These are phyloP conservation scores for Thamnophis elegans DNA, from an alignment of 2,797 vertebrate species.

Conservation along the genomic window DNA sequence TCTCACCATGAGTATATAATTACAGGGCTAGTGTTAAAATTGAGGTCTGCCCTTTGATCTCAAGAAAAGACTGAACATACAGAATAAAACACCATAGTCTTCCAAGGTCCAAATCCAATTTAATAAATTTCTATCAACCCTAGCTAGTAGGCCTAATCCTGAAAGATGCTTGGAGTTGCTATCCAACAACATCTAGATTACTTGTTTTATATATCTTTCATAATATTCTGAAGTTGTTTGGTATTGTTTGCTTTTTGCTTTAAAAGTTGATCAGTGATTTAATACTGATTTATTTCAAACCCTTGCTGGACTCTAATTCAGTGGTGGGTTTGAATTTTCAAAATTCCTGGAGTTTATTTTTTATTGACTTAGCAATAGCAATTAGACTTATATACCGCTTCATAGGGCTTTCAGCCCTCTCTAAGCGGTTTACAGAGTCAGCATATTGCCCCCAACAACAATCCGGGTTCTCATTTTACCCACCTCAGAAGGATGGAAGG, in stretches of 20 bases:
- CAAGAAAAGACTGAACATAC: neutral
- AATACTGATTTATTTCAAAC: too few relatives aligned
- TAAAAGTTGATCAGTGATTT: too few relatives aligned
- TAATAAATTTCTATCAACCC: neutral
- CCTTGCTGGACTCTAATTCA: too few relatives aligned
- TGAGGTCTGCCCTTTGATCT: neutral
- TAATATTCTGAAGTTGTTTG: slow-evolving; percentile 14
- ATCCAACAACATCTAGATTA: neutral
- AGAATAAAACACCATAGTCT: neutral
- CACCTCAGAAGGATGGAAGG: too few relatives aligned
- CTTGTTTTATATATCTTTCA: neutral
- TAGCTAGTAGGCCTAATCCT: neutral
- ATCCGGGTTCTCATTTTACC: too few relatives aligned
- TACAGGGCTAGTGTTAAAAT: neutral
- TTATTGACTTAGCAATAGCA: too few relatives aligned
- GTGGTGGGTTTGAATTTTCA: too few relatives aligned
- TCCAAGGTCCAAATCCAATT: neutral
- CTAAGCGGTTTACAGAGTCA: too few relatives aligned
- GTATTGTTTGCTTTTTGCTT: neutral
- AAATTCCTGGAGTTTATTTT: too few relatives aligned
- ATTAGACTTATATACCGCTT: too few relatives aligned
- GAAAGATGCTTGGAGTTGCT: neutral
- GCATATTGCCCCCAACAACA: too few relatives aligned
- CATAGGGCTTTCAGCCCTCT: too few relatives aligned
- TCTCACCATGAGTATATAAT: neutral